These are phyloP conservation scores for Tryphoninae sp. DNA, from an alignment of 2,888 invertebrate species.

Conservation along the genomic window DNA sequence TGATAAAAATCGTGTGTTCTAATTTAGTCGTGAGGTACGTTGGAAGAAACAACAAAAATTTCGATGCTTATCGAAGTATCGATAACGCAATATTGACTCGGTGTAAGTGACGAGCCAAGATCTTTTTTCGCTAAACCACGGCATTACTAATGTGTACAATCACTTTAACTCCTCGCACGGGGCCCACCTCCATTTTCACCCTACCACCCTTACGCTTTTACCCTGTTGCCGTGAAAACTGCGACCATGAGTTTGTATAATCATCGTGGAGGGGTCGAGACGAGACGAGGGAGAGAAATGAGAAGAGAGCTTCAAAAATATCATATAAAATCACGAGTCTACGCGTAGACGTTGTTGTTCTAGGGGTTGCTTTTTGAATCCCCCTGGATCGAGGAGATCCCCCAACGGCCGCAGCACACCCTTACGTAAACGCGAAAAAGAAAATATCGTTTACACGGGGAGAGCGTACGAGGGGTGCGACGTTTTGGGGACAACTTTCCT, in stretches of 20 bases:
- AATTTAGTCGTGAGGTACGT: slow-evolving; percentile 9
- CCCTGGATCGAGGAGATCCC: slow-evolving; percentile 21
- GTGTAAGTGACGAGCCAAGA: slow-evolving; percentile 46
- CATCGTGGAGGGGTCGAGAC: slow-evolving; percentile 31
- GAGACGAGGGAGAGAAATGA: slow-evolving; percentile 25
- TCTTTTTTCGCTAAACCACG: slow-evolving; percentile 35
- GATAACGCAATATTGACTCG: slow-evolving; percentile 52
- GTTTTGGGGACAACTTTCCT: slow-evolving; percentile 1
- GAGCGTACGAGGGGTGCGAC: slow-evolving; percentile 2
- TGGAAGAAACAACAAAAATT: slow-evolving; percentile 12
- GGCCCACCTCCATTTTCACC: background rate
- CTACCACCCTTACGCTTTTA: too few relatives aligned
- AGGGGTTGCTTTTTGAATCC: background rate
- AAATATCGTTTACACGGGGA: background rate
- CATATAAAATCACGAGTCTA: slow-evolving; percentile 49
- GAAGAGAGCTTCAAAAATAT: slow-evolving; percentile 49
- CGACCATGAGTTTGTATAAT: slow-evolving; percentile 57
- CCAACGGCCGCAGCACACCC: background rate
- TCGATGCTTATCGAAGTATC: slow-evolving; percentile 17
- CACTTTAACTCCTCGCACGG: slow-evolving; percentile 55
- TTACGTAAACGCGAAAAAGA: slow-evolving; percentile 5
- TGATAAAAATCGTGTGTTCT: background rate
- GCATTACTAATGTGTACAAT: slow-evolving; percentile 63
- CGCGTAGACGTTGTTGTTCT: slow-evolving; percentile 14
- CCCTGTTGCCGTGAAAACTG: slow-evolving; percentile 7